Base-by-base conservation (phyloP, 2,797 vertebrate genomes). In the Enteromius fasciolatus region DNA sequence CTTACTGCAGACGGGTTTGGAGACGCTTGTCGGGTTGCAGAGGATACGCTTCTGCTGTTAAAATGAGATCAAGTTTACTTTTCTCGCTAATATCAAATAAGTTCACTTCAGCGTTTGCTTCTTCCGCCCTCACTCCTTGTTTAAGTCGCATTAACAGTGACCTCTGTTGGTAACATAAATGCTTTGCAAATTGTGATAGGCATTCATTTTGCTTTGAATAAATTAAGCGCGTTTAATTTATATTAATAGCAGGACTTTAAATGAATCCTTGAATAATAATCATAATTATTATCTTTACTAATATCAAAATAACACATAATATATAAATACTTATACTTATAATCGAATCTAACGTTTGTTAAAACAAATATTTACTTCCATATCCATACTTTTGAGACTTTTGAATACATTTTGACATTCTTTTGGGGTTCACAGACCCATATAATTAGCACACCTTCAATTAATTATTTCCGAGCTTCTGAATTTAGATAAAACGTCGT, bases 91-190 rank as follows among this genome's bases (percentile, higher is more conserved):
- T 31, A 18, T 1, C 61, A 31, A 28, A 31, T n/a, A 15, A 48
- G 63, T 31, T n/a, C 11, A 4, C 31, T 18, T 25, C 68, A 41
- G 17, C 15, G 36, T 28, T 28, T 6, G 11, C 31, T 59, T 28
- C 33, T 64, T 64, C 82, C 28, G 67, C 41, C 23, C 64, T 67
- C 81, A 23, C 20, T 50, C 4, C 3, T 25, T 41, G 67, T 11
- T 15, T 25, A 61, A 75, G 20, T 84, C 20, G 76, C 41, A 44
- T 69, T 80, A 59, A 79, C 33, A 79, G 84, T 76, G 86, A 85
- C 86, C 84, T 78, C 84, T 87, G 33, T 82, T 77, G 86, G 86
- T 84, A 4, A 41, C 14, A 59, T 4, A 52, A 33, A 20, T 7
- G 14, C 15, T 76, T 18, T 44, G 41, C 31, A 69, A 81, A 68